Evolutionary conservation across 2,797 vertebrate species (phyloP), one percentile per base, ranked within the genome.

Genomic region (Syndactyla subalaris): DNA sequence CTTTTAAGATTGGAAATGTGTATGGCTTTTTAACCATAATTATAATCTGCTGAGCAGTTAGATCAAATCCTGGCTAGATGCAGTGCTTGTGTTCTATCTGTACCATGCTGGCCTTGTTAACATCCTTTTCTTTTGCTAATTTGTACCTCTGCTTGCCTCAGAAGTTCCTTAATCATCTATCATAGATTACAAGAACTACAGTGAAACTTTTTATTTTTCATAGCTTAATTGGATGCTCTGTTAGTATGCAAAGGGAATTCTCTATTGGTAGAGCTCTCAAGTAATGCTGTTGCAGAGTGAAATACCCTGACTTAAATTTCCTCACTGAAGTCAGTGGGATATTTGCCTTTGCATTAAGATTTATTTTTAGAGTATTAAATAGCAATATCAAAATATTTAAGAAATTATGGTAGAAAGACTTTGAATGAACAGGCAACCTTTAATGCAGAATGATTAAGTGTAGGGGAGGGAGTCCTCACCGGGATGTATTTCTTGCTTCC

Each of bases 101-200:
- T 88, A 8, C 80, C 68, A 83, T 57, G 27, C 30, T 93, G 54
- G 54, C 76, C 73, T 85, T 94, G 59, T 94, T 95, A 96, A 88
- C 36, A 85, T 79, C 55, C 43, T 74, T 93, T 94, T 93, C 51
- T 89, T 94, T 80, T 91, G 70, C 58, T 95, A 88, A 86, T 96
- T 93, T 91, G 32, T 93, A 70, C 38, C 62, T 87, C 45, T 91
- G 46, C 51, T 55, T 84, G 62, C 34, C 54, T 93, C 52, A 62
- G 24, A 88, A 78, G 26, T 89, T 65, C 36, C 65, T 92, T 91
- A 94, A 94, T 96, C 58, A 89, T 91, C 52, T 88, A 16, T 71
- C 87, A 85, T 51, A 94, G 43, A 89, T 73, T 80, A 75, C 20
- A 77, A 66, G 34, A 70, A 63, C 43, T 65, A 49, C 55, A 65